phyloP scores from a whole-genome alignment of 2,797 vertebrate species.

The Siniperca undulata region DNA sequence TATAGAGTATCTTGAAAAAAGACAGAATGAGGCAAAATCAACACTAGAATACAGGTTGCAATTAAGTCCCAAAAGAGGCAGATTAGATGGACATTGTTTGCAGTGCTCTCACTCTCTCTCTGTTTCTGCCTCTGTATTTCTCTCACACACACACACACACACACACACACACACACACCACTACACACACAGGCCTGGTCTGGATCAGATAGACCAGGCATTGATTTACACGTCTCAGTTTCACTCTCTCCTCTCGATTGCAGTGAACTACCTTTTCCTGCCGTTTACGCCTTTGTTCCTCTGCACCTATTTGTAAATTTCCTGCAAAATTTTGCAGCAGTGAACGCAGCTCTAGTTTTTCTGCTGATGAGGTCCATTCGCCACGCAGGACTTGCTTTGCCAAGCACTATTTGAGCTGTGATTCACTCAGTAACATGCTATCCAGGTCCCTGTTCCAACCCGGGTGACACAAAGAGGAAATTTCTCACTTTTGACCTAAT shows the following conservation, averaged over 20 bases:
- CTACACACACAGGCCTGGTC: constrained; percentile 38
- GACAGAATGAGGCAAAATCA: too few species aligned
- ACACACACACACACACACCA: constrained; percentile 34
- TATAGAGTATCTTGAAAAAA: neutral
- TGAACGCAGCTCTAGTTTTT: constrained; percentile 63
- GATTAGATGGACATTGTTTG: constrained; percentile 33
- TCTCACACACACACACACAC: constrained; percentile 34
- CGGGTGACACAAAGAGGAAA: constrained; percentile 66
- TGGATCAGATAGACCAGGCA: constrained; percentile 59
- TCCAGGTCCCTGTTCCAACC: constrained; percentile 50
- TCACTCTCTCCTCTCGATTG: constrained; percentile 54
- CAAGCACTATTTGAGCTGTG: constrained; percentile 78
- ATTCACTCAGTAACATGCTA: constrained; percentile 75
- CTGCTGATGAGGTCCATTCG: constrained; percentile 77
- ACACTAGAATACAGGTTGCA: neutral
- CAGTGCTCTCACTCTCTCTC: neutral
- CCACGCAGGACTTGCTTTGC: constrained; percentile 73
- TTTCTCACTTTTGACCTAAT: constrained; percentile 51
- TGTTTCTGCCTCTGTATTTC: neutral
- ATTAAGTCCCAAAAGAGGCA: neutral
- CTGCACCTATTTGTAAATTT: constrained; percentile 74
- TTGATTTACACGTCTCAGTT: constrained; percentile 71
- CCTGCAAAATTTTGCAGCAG: constrained; percentile 75
- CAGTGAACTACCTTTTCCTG: constrained; percentile 51
- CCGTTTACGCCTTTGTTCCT: constrained; percentile 40